Conservation (phyloP, 1,140 invertebrate genomes). For the Augochlora pura region DNA sequence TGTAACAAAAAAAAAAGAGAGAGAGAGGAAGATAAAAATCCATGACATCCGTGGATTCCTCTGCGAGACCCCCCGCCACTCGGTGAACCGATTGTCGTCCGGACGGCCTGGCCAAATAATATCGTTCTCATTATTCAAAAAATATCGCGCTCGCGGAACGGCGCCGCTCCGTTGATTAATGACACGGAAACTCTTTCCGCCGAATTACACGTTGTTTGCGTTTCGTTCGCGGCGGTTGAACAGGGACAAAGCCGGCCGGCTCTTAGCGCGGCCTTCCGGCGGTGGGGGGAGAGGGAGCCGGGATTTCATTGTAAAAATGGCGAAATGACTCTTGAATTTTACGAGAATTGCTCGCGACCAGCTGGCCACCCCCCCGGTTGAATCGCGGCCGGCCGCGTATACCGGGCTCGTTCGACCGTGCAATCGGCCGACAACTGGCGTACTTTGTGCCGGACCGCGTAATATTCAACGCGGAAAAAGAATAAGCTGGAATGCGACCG, state of each 20-base stretch:
- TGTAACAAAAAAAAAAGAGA: conserved; percentile 4
- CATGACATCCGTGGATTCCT: conserved; percentile 9
- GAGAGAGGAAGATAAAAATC: conserved; percentile 59
- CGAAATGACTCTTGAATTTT: conserved; percentile 23
- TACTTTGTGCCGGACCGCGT: conserved; percentile 1
- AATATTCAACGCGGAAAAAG: conserved; percentile 5
- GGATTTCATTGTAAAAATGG: conserved; percentile 16
- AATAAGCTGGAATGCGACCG: conserved; percentile 8
- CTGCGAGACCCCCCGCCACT: too few species aligned
- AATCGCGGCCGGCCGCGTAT: background rate
- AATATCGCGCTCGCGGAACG: background rate
- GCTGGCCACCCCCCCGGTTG: background rate
- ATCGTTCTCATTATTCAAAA: conserved; percentile 33
- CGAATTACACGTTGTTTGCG: background rate
- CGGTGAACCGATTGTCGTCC: conserved; percentile 8
- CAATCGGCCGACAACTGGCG: conserved; percentile 9
- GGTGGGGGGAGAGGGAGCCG: too few species aligned
- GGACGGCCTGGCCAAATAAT: conserved; percentile 10
- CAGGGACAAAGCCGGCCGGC: background rate
- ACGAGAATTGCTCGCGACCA: conserved; percentile 27
- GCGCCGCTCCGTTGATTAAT: conserved; percentile 28
- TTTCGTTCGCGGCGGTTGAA: background rate
- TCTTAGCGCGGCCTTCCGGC: background rate
- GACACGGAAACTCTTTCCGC: background rate
- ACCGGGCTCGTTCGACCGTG: background rate